Percentiles rank a stretch among this genome's conserved stretches.
These are phyloP conservation scores for Luscinia megarhynchos DNA, from an alignment of 2,797 vertebrate genomes.

Conservation along the genomic window DNA sequence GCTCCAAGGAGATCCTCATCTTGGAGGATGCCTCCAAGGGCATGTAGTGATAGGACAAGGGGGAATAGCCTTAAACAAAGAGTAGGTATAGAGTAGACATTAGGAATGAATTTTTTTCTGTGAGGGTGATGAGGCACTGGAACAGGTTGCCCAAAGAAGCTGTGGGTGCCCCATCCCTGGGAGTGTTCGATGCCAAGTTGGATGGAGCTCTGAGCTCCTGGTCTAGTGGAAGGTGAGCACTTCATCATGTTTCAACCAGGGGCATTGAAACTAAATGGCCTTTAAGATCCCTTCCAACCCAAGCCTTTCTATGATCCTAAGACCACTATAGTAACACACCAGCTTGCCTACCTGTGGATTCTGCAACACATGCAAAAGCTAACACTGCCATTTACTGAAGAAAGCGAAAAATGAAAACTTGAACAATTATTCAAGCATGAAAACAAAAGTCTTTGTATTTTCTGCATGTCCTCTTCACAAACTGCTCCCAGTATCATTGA, in stretches of 20 bases:
- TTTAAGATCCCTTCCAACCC: background rate
- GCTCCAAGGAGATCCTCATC: background rate
- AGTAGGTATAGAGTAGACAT: background rate
- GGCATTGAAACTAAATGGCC: background rate
- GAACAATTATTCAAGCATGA: background rate
- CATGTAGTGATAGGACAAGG: background rate
- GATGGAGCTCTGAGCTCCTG: background rate
- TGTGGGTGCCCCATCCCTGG: background rate
- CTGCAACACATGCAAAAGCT: background rate
- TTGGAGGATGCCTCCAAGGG: no score
- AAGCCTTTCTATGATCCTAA: background rate
- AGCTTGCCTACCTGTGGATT: background rate
- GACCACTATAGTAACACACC: background rate
- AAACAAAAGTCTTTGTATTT: background rate
- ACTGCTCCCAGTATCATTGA: background rate
- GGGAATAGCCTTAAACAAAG: background rate
- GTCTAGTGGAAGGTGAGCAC: background rate
- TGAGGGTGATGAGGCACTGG: background rate
- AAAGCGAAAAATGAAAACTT: background rate
- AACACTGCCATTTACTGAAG: background rate
- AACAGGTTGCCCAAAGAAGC: background rate
- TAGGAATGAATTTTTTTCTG: background rate
- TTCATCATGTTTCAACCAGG: background rate
- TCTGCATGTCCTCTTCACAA: background rate
- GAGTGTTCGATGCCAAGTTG: accelerated